Evolutionary conservation across 2,888 invertebrate genomes (phyloP), one percentile per base, ranked within the genome.

Genomic region (Drepana falcataria): DNA sequence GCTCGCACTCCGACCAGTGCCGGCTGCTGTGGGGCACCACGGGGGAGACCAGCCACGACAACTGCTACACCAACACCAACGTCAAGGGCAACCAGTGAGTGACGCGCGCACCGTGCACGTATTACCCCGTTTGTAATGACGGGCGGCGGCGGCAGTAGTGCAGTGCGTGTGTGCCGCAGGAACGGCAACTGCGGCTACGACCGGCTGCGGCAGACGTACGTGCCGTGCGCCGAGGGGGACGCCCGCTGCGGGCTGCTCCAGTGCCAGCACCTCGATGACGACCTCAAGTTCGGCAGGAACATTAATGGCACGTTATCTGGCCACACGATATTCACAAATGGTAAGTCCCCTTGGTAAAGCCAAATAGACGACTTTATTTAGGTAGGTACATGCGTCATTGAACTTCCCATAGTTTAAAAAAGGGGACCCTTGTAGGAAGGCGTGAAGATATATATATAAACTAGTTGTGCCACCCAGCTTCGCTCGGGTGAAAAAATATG

Each of bases 161-260:
- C 37, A 37, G 37, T 37, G 37, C 37, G 37, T 37, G 37, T 37
- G 44, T 35, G 21, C 51, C 41, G 0, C 69, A 93, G 88, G 59
- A 93, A 95, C 75, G 99, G 99, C 21, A 98, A 99, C 86, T 99
- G 99, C 84, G 99, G 99, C 44, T 98, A 96, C 83, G 94, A 96
- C 81, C 94, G 96, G 49, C 79, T 94, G 1, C 93, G 93, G 53
- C 93, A 95, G 58, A 92, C 93, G 6, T 99, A 94, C 86, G 87
- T 92, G 47, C 93, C 93, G 55, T 99, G 99, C 77, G 85, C 91
- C 2, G 79, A 91, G 0, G 65, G 53, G 54, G 94, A 98, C 84
- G 93, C 95, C 0, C 84, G 94, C 59, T 99, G 99, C 87, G 99
- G 99, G 3, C 95, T 98, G 93, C 91, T 99, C 53, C 99, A 99